phyloP scores from a whole-genome alignment of 2,888 invertebrate genomes.

The Halictus ligatus region DNA sequence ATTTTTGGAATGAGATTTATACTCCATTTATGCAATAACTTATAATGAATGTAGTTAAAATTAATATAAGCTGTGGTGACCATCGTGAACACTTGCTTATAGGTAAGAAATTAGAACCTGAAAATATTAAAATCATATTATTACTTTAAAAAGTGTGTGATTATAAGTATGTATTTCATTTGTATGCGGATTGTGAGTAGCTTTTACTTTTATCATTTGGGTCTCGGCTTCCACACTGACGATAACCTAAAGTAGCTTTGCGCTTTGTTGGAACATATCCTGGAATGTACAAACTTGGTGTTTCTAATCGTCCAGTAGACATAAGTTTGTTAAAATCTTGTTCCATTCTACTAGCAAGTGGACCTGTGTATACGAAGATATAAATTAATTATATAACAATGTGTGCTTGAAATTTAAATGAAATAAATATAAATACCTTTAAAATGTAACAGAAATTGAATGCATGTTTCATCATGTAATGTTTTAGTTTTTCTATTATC shows the following conservation, averaged over 20 bases:
- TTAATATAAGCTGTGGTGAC: slow-evolving; percentile 18
- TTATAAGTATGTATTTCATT: not conserved
- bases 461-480: slow-evolving; percentile 91
- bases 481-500: slow-evolving; percentile 92
- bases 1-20: not conserved
- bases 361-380: slow-evolving; percentile 85
- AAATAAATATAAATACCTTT: slow-evolving; percentile 85
- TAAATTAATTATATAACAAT: not conserved
- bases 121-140: slow-evolving; percentile 25
- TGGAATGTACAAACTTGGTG: slow-evolving; percentile 91
- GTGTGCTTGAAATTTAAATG: not conserved
- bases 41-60: slow-evolving; percentile 18
- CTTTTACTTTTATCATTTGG: slow-evolving; percentile 88
- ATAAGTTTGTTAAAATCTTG: slow-evolving; percentile 92
- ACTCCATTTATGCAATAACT: slow-evolving; percentile 12
- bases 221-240: slow-evolving; percentile 91
- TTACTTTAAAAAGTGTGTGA: slow-evolving; percentile 15
- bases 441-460: slow-evolving; percentile 95
- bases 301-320: slow-evolving; percentile 89
- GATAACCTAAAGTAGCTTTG: slow-evolving; percentile 89
- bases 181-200: not conserved
- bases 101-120: slow-evolving; percentile 19
- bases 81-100: slow-evolving; percentile 22
- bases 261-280: slow-evolving; percentile 90
- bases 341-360: slow-evolving; percentile 91